A percentile compares a stretch with the other conserved stretches of the same genome.
These are phyloP conservation scores for Pteromalus puparum DNA, from an alignment of 1,140 invertebrate genomes.

Conservation along the genomic window DNA sequence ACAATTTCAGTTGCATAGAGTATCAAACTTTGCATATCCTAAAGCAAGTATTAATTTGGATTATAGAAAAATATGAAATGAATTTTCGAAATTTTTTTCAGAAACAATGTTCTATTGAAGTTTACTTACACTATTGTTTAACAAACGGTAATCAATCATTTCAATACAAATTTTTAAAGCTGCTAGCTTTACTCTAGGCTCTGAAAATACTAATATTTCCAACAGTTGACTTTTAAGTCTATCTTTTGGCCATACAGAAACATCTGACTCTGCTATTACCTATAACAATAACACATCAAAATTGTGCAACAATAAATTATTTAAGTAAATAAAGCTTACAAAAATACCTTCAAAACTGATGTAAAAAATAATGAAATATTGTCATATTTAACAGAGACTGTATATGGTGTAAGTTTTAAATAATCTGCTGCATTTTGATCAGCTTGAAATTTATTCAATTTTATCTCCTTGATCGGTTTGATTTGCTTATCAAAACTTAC, in stretches of 20 bases:
- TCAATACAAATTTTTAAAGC: conserved; percentile 60
- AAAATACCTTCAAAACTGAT: conserved; percentile 64
- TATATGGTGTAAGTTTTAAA: conserved; percentile 63
- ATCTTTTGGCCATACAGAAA: conserved; percentile 59
- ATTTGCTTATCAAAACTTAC: conserved; percentile 52
- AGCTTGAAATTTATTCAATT: conserved; percentile 60
- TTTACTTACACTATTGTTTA: conserved; percentile 54
- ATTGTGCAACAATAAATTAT: conserved; percentile 15
- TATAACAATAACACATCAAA: conserved; percentile 50
- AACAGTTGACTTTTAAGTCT: conserved; percentile 59
- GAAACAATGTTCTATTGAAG: not conserved
- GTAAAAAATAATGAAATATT: conserved; percentile 58
- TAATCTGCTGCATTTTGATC: conserved; percentile 60
- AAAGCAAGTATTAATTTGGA: conserved; percentile 36
- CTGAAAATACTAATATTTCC: conserved; percentile 57
- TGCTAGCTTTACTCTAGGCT: conserved; percentile 61
- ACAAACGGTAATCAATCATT: conserved; percentile 57
- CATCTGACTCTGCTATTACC: conserved; percentile 65
- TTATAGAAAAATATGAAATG: not conserved
- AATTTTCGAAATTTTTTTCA: conserved; percentile 11
- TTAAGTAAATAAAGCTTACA: conserved; percentile 21
- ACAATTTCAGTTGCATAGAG: conserved; percentile 57
- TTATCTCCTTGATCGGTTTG: conserved; percentile 50
- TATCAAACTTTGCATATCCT: conserved; percentile 57
- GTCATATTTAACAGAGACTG: conserved; percentile 58